Evolutionary conservation across 2,797 vertebrate species (phyloP).

Genomic region (Botia almorhae): DNA sequence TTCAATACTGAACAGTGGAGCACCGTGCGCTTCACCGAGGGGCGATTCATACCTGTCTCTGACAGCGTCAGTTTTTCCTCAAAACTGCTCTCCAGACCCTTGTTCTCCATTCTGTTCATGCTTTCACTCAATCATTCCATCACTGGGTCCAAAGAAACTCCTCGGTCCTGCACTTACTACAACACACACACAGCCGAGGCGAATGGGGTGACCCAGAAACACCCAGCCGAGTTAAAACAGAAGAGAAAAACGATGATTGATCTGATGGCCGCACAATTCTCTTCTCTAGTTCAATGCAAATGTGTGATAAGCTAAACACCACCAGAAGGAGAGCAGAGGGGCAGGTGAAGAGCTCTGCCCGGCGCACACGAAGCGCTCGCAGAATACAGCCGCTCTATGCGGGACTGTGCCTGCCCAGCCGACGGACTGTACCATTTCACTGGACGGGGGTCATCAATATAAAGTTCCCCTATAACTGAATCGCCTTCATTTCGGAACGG

Average conservation of each 20-base stretch:
- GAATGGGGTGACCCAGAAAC: conserved; percentile 36
- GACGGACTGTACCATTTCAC: conserved; percentile 66
- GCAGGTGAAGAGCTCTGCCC: not conserved
- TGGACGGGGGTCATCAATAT: not conserved
- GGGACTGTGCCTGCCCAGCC: conserved; percentile 56
- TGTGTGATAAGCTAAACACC: not conserved
- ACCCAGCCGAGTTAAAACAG: not conserved
- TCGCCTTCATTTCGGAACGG: too few relatives aligned
- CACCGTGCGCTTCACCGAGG: not conserved
- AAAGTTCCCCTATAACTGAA: not conserved
- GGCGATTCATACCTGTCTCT: conserved; percentile 71
- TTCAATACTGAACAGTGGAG: not conserved
- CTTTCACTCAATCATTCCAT: conserved; percentile 78
- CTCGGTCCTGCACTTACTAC: conserved; percentile 51
- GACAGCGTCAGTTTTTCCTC: conserved; percentile 75
- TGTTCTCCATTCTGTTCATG: conserved; percentile 73
- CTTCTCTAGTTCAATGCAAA: not conserved
- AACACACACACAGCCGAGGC: conserved; percentile 73
- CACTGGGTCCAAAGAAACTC: conserved; percentile 64
- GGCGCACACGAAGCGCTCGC: conserved; percentile 23
- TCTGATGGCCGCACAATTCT: not conserved
- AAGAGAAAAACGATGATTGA: conserved; percentile 56
- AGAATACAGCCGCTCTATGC: conserved; percentile 54
- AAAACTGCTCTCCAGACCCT: conserved; percentile 70
- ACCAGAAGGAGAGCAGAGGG: too few relatives aligned